Percentiles rank a stretch among this genome's conserved stretches.
Evolutionary conservation across 1,140 invertebrate genomes (phyloP).

Genomic region (Pseudobourletiella spinata): DNA sequence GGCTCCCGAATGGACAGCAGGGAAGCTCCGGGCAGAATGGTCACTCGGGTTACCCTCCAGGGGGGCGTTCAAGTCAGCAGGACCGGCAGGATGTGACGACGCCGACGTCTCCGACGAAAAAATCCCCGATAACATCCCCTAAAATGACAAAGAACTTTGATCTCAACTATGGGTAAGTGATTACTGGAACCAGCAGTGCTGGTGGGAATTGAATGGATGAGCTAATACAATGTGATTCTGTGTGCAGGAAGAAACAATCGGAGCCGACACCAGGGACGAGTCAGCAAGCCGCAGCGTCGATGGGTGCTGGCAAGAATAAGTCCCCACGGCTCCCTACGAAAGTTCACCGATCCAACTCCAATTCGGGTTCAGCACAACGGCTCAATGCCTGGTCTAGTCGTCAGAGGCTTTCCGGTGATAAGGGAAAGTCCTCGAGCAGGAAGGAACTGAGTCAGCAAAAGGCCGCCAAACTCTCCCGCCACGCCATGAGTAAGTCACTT

Average conservation of each 20-base stretch:
- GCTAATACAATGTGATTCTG: not conserved
- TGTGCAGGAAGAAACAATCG: slow-evolving; percentile 28
- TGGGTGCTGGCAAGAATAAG: slow-evolving; percentile 19
- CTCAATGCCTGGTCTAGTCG: slow-evolving; percentile 17
- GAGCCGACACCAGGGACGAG: slow-evolving; percentile 23
- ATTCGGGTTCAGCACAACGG: slow-evolving; percentile 24
- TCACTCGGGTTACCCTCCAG: not conserved
- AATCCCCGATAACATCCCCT: slow-evolving; percentile 16
- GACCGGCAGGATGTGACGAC: too few species aligned
- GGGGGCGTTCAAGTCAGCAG: not conserved
- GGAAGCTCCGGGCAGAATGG: not conserved
- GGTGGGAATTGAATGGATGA: not conserved
- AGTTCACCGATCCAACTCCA: slow-evolving; percentile 29
- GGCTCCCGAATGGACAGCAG: not conserved
- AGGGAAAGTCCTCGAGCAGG: slow-evolving; percentile 16
- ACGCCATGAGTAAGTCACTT: slow-evolving; percentile 31
- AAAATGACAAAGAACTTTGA: slow-evolving; percentile 34
- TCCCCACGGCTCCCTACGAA: slow-evolving; percentile 16
- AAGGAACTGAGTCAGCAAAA: slow-evolving; percentile 30
- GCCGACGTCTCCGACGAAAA: not conserved
- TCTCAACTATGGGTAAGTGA: slow-evolving; percentile 32
- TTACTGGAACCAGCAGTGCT: not conserved
- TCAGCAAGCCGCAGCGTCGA: slow-evolving; percentile 14
- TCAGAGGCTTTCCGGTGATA: slow-evolving; percentile 19
- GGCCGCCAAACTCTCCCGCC: slow-evolving; percentile 29